These are phyloP conservation scores for Steinernema khuongi DNA, from an alignment of 1,140 invertebrate species.

Conservation along the genomic window DNA sequence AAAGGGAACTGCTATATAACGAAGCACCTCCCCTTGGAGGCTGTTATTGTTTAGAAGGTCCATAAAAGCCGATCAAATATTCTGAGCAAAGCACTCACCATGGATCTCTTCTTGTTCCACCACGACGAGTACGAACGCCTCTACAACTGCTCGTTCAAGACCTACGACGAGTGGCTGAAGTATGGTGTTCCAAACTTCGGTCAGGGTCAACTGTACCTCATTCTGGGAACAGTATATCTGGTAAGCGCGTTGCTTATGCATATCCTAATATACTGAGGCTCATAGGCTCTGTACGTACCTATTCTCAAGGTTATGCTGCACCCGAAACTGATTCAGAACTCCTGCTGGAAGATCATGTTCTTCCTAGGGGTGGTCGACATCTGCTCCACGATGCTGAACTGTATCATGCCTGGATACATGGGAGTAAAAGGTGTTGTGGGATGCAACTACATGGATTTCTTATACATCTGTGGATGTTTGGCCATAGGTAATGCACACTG, in stretches of 20 bases:
- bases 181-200: background rate
- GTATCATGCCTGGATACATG: constrained; percentile 25
- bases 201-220: background rate
- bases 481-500: background rate
- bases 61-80: no score
- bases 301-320: constrained; percentile 18
- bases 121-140: background rate
- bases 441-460: constrained; percentile 30
- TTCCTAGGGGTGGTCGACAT: constrained; percentile 30
- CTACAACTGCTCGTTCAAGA: constrained; percentile 12
- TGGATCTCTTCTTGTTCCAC: background rate
- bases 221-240: background rate
- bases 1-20: no score
- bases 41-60: no score
- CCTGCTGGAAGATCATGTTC: constrained; percentile 38
- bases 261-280: no score
- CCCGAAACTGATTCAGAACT: constrained; percentile 16
- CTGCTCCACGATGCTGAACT: constrained; percentile 22
- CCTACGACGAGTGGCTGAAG: background rate
- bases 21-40: no score
- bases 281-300: background rate
- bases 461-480: constrained; percentile 31
- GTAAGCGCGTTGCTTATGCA: no score
- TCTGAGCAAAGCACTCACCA: no score
- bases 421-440: background rate